These are phyloP conservation scores for Brachionus koreanus DNA, from an alignment of 1,140 invertebrate species.

Conservation along the genomic window DNA sequence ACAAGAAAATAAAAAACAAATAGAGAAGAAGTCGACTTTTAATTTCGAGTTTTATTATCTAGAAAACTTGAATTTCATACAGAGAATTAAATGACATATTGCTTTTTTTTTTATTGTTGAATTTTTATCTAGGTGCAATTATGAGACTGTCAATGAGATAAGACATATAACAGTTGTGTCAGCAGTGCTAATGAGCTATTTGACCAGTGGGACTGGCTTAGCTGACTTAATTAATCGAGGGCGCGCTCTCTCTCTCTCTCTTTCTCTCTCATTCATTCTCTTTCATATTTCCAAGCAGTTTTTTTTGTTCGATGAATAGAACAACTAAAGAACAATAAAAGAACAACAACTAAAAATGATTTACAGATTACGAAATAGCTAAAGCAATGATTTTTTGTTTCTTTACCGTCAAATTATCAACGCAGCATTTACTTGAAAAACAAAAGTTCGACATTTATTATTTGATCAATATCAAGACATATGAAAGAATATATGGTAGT, in stretches of 20 bases:
- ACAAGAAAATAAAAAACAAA: not conserved
- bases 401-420: conserved; percentile 36
- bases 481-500: not conserved
- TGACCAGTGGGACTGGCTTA: not conserved
- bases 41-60: conserved; percentile 9
- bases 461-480: conserved; percentile 41
- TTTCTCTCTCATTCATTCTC: no score
- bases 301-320: not conserved
- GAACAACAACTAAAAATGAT: not conserved
- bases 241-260: not conserved
- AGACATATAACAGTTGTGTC: not conserved
- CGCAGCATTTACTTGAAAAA: conserved; percentile 42
- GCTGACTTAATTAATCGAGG: not conserved
- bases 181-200: not conserved
- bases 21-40: conserved; percentile 29
- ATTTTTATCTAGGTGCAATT: not conserved
- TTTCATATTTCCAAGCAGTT: not conserved
- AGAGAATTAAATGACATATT: conserved; percentile 8
- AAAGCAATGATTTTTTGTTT: conserved; percentile 16
- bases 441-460: conserved; percentile 43
- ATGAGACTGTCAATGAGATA: not conserved
- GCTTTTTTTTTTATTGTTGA: not conserved
- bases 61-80: conserved; percentile 16
- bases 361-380: conserved; percentile 20
- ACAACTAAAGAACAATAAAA: not conserved